phyloP scores from a whole-genome alignment of 2,113 vertebrate species.

The Paramisgurnus dabryanus region DNA sequence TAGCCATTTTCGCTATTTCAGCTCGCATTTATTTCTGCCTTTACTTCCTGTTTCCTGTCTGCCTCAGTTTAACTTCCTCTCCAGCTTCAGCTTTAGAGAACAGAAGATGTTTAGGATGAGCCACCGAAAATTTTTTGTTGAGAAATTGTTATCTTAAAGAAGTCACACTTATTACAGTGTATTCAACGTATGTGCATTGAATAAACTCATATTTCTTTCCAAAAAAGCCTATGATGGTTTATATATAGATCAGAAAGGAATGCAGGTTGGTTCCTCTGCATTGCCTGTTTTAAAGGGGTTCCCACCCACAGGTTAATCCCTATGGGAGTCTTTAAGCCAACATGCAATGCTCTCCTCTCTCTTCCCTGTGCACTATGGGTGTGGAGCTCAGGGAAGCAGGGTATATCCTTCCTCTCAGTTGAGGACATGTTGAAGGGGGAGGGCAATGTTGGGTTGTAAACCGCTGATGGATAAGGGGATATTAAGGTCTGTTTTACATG shows the following conservation, averaged over 20 bases:
- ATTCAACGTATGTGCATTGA: too few relatives aligned
- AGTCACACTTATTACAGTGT: too few relatives aligned
- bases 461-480: neutral
- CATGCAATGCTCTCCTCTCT: conserved; percentile 66
- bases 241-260: neutral
- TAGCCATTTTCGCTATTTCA: conserved; percentile 63
- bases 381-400: conserved; percentile 71
- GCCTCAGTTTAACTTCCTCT: conserved; percentile 65
- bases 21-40: conserved; percentile 69
- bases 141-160: too few relatives aligned
- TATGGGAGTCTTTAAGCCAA: conserved; percentile 45
- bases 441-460: neutral
- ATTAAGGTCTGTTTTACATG: neutral
- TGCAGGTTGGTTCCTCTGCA: neutral
- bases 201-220: too few relatives aligned
- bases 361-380: conserved; percentile 58
- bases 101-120: conserved; percentile 28
- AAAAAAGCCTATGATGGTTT: too few relatives aligned
- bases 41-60: conserved; percentile 73
- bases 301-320: conserved; percentile 59
- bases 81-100: conserved; percentile 48
- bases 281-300: conserved; percentile 49
- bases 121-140: neutral
- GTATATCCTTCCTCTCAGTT: conserved; percentile 73
- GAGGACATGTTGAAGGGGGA: conserved; percentile 64